Percentiles rank a stretch among this genome's conserved stretches.
Evolutionary conservation across 2,113 vertebrate species (phyloP).

Genomic region (Lepidothrix coronata): DNA sequence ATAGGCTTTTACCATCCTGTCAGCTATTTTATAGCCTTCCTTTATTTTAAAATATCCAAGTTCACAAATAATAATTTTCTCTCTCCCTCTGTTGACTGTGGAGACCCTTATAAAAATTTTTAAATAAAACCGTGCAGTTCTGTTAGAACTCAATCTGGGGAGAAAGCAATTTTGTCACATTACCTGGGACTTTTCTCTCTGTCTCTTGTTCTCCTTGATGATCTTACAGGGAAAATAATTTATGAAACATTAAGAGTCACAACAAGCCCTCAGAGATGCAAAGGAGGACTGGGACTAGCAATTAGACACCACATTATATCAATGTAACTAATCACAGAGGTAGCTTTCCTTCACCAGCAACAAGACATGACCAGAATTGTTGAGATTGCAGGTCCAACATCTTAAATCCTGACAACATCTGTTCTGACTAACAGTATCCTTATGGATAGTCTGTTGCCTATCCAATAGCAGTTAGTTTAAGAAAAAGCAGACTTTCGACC

Average conservation of each 20-base stretch:
- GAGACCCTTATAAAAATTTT: neutral
- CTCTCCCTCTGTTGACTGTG: neutral
- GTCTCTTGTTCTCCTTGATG: neutral
- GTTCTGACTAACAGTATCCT: neutral
- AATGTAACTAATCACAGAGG: constrained; percentile 23
- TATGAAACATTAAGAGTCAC: constrained; percentile 14
- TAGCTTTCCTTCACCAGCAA: neutral
- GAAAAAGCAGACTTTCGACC: neutral
- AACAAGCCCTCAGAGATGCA: neutral
- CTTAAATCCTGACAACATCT: neutral
- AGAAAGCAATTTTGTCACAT: constrained; percentile 16
- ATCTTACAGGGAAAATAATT: constrained; percentile 38
- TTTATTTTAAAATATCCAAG: constrained; percentile 33
- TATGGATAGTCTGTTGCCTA: neutral
- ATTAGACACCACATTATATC: neutral
- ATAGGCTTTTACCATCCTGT: neutral
- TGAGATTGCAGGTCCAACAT: neutral
- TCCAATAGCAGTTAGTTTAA: neutral
- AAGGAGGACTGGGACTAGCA: neutral
- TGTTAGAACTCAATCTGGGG: neutral
- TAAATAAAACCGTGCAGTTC: constrained; percentile 7
- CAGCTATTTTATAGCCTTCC: constrained; percentile 29
- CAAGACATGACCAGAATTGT: constrained; percentile 9
- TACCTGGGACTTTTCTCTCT: neutral
- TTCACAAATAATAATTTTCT: neutral